These are phyloP conservation scores for Villa cingulata DNA, from an alignment of 2,888 invertebrate species.

Conservation along the genomic window DNA sequence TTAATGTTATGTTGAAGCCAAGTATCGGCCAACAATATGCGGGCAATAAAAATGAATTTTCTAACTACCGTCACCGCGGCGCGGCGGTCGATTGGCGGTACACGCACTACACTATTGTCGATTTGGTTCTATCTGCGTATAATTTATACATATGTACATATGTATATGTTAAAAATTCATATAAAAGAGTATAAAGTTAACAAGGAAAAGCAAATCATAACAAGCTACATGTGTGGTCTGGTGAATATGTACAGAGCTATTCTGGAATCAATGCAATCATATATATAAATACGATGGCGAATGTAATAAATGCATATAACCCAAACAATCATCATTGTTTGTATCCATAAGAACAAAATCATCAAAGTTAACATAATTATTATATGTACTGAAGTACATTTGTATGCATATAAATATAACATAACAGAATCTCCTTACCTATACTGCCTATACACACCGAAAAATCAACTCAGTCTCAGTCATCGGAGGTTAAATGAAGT, in stretches of 20 bases:
- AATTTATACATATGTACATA: too few relatives aligned
- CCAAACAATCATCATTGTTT: neutral
- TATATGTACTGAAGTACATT: neutral
- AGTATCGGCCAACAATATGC: conserved; percentile 11
- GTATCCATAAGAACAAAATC: neutral
- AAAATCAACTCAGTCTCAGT: neutral
- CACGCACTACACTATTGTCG: too few relatives aligned
- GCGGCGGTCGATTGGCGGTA: too few relatives aligned
- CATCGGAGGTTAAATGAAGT: conserved; percentile 8
- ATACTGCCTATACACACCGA: too few relatives aligned
- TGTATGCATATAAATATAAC: neutral
- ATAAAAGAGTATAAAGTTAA: too few relatives aligned
- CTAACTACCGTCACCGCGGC: conserved; percentile 4
- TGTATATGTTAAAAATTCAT: too few relatives aligned
- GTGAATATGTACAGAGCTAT: neutral
- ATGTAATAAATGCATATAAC: conserved; percentile 1
- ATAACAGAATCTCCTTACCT: neutral
- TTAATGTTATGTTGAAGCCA: conserved; percentile 7
- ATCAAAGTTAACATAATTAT: neutral
- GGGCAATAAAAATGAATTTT: conserved; percentile 14
- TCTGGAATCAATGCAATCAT: neutral
- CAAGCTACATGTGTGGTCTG: neutral
- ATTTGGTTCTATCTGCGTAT: too few relatives aligned
- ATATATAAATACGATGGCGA: too few relatives aligned
- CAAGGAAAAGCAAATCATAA: neutral